phyloP scores from a whole-genome alignment of 2,888 invertebrate genomes.

The Dorcus hopei region DNA sequence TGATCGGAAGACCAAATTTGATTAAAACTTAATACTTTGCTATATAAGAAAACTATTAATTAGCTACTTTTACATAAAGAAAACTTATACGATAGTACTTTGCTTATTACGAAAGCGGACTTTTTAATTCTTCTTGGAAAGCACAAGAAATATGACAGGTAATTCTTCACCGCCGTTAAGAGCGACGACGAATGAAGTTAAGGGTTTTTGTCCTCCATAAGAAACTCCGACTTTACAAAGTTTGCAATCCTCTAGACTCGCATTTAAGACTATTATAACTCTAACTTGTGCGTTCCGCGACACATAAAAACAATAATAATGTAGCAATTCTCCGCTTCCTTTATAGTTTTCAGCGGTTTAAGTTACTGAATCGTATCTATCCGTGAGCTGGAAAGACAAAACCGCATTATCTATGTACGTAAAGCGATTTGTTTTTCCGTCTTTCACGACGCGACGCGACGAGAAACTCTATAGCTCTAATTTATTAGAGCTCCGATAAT shows the following conservation, averaged over 20 bases:
- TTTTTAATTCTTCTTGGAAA: not conserved
- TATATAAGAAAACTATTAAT: too few relatives aligned
- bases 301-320: constrained; percentile 17
- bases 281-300: not conserved
- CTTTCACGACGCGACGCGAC: too few relatives aligned
- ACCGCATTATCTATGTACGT: constrained; percentile 4
- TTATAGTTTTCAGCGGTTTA: not conserved
- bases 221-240: constrained; percentile 14
- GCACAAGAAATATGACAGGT: not conserved
- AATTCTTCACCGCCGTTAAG: not conserved
- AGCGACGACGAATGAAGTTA: not conserved
- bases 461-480: too few relatives aligned
- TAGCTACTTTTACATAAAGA: too few relatives aligned
- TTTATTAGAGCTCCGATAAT: too few relatives aligned
- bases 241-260: constrained; percentile 5
- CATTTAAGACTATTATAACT: constrained; percentile 14
- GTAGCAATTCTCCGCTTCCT: constrained; percentile 1
- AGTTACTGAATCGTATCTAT: constrained; percentile 1
- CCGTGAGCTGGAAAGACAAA: constrained; percentile 1
- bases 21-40: too few relatives aligned
- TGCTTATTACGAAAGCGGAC: too few relatives aligned
- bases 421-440: too few relatives aligned
- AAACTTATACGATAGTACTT: too few relatives aligned
- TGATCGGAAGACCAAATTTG: too few relatives aligned
- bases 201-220: not conserved